A percentile compares a stretch with the other conserved stretches of the same genome.
phyloP scores from a whole-genome alignment of 2,888 invertebrate genomes.

The Cantharis flavilabris region DNA sequence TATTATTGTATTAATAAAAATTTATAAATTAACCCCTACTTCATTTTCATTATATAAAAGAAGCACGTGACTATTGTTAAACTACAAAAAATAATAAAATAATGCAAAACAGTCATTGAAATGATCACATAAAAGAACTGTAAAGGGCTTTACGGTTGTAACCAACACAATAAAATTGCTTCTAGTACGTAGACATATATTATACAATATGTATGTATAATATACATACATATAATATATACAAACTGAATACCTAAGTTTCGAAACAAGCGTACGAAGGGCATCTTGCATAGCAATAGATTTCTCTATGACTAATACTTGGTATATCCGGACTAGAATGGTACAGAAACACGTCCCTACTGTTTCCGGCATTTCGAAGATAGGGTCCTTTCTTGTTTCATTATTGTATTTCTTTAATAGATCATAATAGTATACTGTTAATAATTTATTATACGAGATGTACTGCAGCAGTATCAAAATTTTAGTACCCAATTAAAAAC shows the following conservation, averaged over 20 bases:
- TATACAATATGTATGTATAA: not conserved
- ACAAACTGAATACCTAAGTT: constrained; percentile 8
- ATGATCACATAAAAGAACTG: not conserved
- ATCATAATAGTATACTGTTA: constrained; percentile 10
- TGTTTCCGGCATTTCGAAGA: constrained; percentile 48
- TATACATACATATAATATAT: not conserved
- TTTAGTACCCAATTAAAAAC: not conserved
- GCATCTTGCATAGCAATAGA: constrained; percentile 45
- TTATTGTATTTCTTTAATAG: constrained; percentile 29
- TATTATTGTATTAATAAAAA: not conserved
- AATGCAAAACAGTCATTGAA: not conserved
- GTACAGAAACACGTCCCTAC: constrained; percentile 54
- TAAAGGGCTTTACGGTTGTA: not conserved
- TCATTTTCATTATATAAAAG: not conserved
- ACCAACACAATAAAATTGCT: not conserved
- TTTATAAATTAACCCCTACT: not conserved
- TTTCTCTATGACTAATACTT: constrained; percentile 55
- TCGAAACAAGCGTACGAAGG: constrained; percentile 11
- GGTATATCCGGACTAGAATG: constrained; percentile 55
- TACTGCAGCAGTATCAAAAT: not conserved
- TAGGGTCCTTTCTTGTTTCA: constrained; percentile 31
- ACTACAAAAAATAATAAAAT: not conserved
- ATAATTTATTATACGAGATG: constrained; percentile 19
- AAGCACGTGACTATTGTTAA: not conserved
- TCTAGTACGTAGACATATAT: not conserved